Evolutionary conservation across 1,140 invertebrate genomes (phyloP).

Genomic region (Linepithema humile): DNA sequence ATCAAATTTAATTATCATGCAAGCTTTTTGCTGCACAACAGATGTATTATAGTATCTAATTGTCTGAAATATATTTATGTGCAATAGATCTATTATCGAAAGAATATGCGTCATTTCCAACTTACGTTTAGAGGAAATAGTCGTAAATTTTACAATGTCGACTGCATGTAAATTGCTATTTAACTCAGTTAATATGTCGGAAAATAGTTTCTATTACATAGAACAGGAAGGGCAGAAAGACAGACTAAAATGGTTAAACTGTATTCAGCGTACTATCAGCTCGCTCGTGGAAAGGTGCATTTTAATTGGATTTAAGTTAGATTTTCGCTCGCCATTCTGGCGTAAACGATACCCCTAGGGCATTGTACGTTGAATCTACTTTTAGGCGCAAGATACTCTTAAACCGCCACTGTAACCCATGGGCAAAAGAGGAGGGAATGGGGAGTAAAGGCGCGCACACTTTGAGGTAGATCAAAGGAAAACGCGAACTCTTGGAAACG

Average conservation of each 20-base stretch:
- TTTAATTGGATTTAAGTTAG: constrained; percentile 52
- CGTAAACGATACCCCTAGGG: constrained; percentile 42
- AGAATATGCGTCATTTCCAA: not conserved
- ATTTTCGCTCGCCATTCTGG: constrained; percentile 44
- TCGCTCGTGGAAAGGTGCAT: not conserved
- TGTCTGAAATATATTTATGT: too few species aligned
- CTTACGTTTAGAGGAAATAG: not conserved
- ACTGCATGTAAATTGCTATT: constrained; percentile 43
- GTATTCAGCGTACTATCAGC: constrained; percentile 33
- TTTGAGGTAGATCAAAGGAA: constrained; percentile 61
- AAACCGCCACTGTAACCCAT: constrained; percentile 34
- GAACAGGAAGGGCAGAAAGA: not conserved
- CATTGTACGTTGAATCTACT: constrained; percentile 43
- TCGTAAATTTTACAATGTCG: not conserved
- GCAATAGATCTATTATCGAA: not conserved
- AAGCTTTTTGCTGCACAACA: too few species aligned
- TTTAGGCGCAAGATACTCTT: constrained; percentile 47
- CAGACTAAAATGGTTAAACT: constrained; percentile 34
- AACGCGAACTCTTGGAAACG: constrained; percentile 58
- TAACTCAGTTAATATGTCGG: constrained; percentile 34
- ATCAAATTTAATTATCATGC: too few species aligned
- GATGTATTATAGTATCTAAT: too few species aligned
- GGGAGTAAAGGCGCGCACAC: constrained; percentile 24
- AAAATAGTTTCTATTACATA: not conserved
- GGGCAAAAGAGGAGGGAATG: not conserved